These are phyloP conservation scores for Platichthys stellatus DNA, from an alignment of 2,113 vertebrate genomes.

Conservation along the genomic window DNA sequence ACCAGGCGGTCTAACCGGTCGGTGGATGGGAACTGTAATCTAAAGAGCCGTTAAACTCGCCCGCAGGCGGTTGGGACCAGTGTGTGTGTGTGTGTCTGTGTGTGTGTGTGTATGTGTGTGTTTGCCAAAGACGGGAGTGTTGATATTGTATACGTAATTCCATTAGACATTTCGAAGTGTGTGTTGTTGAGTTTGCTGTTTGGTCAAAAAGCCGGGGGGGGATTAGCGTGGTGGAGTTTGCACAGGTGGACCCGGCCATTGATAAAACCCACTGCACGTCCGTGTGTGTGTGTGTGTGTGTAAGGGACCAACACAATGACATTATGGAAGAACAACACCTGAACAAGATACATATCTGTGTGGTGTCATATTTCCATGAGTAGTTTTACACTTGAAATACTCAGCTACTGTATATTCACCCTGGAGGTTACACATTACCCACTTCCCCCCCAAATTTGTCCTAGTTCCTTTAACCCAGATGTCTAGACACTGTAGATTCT, in stretches of 20 bases:
- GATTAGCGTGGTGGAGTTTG: constrained; percentile 62
- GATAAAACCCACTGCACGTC: neutral
- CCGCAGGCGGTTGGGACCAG: constrained; percentile 49
- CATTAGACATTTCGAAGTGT: constrained; percentile 31
- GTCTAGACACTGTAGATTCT: neutral
- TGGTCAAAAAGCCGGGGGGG: constrained; percentile 34
- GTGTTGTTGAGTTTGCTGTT: constrained; percentile 25
- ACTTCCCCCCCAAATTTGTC: neutral
- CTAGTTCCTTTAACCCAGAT: constrained; percentile 9
- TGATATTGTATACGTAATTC: constrained; percentile 37
- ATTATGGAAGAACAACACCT: neutral
- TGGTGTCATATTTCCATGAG: neutral
- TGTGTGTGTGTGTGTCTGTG: constrained; percentile 39
- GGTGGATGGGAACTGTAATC: constrained; percentile 47
- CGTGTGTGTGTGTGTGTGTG: neutral
- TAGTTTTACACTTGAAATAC: neutral
- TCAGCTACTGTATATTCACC: neutral
- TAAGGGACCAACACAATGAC: neutral
- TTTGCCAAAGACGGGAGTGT: constrained; percentile 55
- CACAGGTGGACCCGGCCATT: constrained; percentile 46
- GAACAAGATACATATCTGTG: no score
- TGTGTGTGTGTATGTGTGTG: constrained; percentile 47
- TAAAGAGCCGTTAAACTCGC: constrained; percentile 71
- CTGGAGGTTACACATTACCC: neutral
- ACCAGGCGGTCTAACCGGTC: constrained; percentile 67